A percentile compares a stretch with the other conserved stretches of the same genome.
phyloP scores from a whole-genome alignment of 1,140 invertebrate species.

The Drosophila tropicalis region DNA sequence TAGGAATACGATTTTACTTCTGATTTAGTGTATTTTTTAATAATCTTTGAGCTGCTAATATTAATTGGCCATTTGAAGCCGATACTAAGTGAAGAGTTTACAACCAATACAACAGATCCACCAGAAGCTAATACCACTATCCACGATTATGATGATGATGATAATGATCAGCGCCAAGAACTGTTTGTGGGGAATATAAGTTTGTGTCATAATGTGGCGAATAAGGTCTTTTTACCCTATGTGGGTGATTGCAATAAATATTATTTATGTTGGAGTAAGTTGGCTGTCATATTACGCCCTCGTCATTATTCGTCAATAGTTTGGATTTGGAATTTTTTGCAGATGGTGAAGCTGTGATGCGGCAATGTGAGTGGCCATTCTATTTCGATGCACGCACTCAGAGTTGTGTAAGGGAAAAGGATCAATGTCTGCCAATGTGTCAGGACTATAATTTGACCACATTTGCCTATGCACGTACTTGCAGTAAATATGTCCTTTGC shows the following conservation, averaged over 20 bases:
- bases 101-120: background rate
- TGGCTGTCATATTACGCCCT: too few species aligned
- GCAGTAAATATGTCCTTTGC: constrained; percentile 74
- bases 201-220: constrained; percentile 52
- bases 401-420: constrained; percentile 34
- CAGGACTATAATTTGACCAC: constrained; percentile 24
- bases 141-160: background rate
- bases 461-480: constrained; percentile 72
- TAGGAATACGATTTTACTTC: too few species aligned
- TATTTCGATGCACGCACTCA: constrained; percentile 54
- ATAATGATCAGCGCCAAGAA: background rate
- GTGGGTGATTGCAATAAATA: constrained; percentile 63
- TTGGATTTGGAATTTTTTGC: background rate
- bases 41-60: background rate
- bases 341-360: constrained; percentile 49
- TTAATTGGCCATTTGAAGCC: background rate
- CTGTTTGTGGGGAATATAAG: constrained; percentile 43
- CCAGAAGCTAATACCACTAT: background rate
- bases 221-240: constrained; percentile 62
- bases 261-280: constrained; percentile 60
- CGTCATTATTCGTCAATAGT: too few species aligned
- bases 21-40: background rate
- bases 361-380: constrained; percentile 44
- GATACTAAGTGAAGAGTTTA: background rate
- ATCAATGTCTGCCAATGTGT: constrained; percentile 48